These are phyloP conservation scores for Eupeodes corollae DNA, from an alignment of 1,140 invertebrate species.

Conservation along the genomic window DNA sequence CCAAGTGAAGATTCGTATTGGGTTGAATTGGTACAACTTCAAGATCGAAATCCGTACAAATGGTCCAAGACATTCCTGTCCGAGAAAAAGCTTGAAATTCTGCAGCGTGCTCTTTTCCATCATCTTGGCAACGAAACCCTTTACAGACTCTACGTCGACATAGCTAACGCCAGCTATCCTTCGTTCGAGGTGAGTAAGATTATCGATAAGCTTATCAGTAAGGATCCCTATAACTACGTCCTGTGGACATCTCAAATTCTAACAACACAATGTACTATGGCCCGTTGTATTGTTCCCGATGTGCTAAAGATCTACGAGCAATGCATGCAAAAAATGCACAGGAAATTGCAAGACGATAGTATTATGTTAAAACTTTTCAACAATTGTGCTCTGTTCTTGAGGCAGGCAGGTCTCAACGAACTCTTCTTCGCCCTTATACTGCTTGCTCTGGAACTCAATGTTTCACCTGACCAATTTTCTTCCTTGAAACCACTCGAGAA, in stretches of 20 bases:
- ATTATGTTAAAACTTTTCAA: slow-evolving; percentile 43
- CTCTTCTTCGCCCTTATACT: slow-evolving; percentile 51
- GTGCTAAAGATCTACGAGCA: slow-evolving; percentile 44
- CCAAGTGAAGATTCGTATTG: slow-evolving; percentile 26
- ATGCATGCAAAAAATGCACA: slow-evolving; percentile 44
- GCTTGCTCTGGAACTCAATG: slow-evolving; percentile 48
- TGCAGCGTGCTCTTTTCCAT: slow-evolving; percentile 43
- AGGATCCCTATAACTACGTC: slow-evolving; percentile 42
- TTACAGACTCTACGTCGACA: slow-evolving; percentile 39
- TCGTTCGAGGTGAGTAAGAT: slow-evolving; percentile 39
- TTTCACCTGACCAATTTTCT: slow-evolving; percentile 34
- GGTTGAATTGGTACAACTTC: slow-evolving; percentile 46
- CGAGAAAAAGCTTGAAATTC: slow-evolving; percentile 45
- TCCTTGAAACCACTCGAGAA: slow-evolving; percentile 35
- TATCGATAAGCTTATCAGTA: slow-evolving; percentile 37
- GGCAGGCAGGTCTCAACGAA: slow-evolving; percentile 52
- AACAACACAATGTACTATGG: slow-evolving; percentile 46
- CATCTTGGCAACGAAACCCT: slow-evolving; percentile 41
- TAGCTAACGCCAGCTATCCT: slow-evolving; percentile 41
- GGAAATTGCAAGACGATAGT: slow-evolving; percentile 31
- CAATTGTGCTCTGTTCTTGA: slow-evolving; percentile 50
- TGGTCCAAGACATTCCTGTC: slow-evolving; percentile 31
- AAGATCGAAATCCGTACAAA: slow-evolving; percentile 40
- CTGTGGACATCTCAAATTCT: slow-evolving; percentile 49
- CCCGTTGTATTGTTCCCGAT: slow-evolving; percentile 45